Evolutionary conservation across 2,113 vertebrate genomes (phyloP).

Genomic region (Melanerpes formicivorus): DNA sequence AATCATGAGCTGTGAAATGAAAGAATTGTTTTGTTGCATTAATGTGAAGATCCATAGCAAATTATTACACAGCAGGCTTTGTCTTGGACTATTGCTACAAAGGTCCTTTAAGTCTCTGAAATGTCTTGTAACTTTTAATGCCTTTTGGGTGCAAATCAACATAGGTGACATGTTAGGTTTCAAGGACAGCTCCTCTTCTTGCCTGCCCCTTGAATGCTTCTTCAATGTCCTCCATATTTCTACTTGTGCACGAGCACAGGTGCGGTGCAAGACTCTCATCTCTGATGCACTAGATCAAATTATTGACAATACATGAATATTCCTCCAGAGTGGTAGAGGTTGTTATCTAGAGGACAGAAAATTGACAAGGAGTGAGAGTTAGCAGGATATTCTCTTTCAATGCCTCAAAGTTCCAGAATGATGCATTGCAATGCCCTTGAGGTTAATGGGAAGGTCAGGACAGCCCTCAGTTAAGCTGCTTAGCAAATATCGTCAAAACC

Average conservation of each 20-base stretch:
- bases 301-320: not conserved
- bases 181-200: not conserved
- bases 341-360: not conserved
- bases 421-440: not conserved
- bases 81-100: not conserved
- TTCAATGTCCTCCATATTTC: not conserved
- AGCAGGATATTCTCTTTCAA: not conserved
- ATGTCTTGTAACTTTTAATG: not conserved
- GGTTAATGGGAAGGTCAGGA: conserved; percentile 10
- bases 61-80: not conserved
- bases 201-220: not conserved
- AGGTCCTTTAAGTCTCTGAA: not conserved
- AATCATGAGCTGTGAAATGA: conserved; percentile 20
- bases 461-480: conserved; percentile 1
- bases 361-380: not conserved
- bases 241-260: not conserved
- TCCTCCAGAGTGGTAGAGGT: not conserved
- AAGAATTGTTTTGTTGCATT: conserved; percentile 33
- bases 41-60: not conserved
- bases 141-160: not conserved
- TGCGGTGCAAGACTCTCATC: not conserved
- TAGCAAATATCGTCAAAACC: not conserved
- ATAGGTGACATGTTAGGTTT: not conserved
- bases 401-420: not conserved
- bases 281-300: not conserved